Base-by-base conservation (phyloP, 2,113 vertebrate genomes). In the Callipepla squamata region DNA sequence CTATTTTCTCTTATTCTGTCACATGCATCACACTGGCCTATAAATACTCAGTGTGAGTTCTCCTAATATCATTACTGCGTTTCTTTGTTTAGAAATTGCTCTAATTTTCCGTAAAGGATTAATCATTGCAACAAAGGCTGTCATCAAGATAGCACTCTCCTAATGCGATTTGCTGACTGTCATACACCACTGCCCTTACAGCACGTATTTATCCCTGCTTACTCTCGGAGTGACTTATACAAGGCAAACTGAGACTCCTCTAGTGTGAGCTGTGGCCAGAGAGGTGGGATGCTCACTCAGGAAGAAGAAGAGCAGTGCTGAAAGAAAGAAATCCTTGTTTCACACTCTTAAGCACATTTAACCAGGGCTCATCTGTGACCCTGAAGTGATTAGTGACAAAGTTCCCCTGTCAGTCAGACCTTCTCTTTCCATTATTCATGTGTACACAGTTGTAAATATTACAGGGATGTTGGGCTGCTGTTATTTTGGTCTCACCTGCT, bases 21-120 rank as follows among this genome's bases (percentile, higher is more conserved):
- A 9, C 36, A 10, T 63, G n/a, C 14, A 40, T 80, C 48, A 74
- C n/a, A 10, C 72, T 86, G 50, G 34, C 28, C 62, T 85, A 73
- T 79, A 87, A 87, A 82, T 80, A 45, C 20, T 55, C 59, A 32
- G 32, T 23, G 63, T 20, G 5, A 58, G 61, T 80, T 80, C 72
- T 55, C 40, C 26, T 6, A 1, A 15, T 62, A 5, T 28, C 22
- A 5, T 69, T 58, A 77, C 68, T 63, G 62, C 65, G 25, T 65
- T 82, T 74, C 32, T 75, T 28, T 75, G 3, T 69, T 96, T 83
- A 63, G 61, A 47, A 45, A 5, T 80, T 18, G 23, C 51, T 90
- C 47, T 70, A 32, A 57, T 5, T 34, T 5, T 21, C 45, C 2
- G 3, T 78, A 66, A 72, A 67, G 21, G 62, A 76, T 93, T 40